Evolutionary conservation across 2,888 invertebrate species (phyloP).

Genomic region (Dusona sp.): DNA sequence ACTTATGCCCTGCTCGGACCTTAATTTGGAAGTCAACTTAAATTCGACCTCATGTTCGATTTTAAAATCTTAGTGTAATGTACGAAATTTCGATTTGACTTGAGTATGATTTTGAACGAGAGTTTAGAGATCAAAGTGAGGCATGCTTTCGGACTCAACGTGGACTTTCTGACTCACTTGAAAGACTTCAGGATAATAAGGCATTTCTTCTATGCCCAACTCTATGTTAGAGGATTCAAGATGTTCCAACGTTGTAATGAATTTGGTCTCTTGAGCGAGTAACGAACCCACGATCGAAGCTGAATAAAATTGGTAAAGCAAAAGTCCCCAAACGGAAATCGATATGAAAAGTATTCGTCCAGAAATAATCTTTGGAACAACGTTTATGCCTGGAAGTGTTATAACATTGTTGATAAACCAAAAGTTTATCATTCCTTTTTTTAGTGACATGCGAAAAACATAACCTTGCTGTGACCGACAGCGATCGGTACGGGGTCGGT

Average conservation of each 20-base stretch:
- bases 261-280: slow-evolving; percentile 79
- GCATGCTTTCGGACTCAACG: not conserved
- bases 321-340: slow-evolving; percentile 78
- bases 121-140: not conserved
- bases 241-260: slow-evolving; percentile 78
- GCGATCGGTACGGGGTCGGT: too few relatives aligned
- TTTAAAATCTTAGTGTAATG: not conserved
- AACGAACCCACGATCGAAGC: slow-evolving; percentile 82
- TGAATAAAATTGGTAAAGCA: slow-evolving; percentile 82
- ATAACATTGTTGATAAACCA: not conserved
- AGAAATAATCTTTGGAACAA: slow-evolving; percentile 84
- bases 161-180: slow-evolving; percentile 71
- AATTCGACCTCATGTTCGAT: not conserved
- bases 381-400: slow-evolving; percentile 83
- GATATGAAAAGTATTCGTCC: slow-evolving; percentile 79
- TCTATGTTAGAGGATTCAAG: slow-evolving; percentile 78
- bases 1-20: not conserved
- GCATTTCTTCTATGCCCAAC: slow-evolving; percentile 78
- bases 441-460: too few relatives aligned
- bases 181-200: slow-evolving; percentile 78
- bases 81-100: not conserved
- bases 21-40: not conserved
- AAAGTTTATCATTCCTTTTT: not conserved
- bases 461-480: too few relatives aligned
- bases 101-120: not conserved